Conservation (phyloP, 1,140 invertebrate species). For the Drosophila sulfurigaster region DNA sequence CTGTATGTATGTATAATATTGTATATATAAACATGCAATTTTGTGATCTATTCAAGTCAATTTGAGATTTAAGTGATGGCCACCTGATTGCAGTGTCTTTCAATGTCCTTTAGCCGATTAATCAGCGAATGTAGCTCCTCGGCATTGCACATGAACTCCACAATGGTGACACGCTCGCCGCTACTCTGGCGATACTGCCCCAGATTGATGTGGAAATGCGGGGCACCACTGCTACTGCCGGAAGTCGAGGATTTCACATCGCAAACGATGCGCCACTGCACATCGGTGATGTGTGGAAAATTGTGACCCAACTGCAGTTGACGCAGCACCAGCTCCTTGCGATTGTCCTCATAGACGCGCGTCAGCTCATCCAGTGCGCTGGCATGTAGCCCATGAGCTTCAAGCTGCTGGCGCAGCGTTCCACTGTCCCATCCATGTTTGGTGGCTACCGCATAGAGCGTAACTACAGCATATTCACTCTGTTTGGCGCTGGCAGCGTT, state of each 20-base stretch:
- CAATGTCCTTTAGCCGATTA: conserved; percentile 80
- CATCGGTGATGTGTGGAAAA: conserved; percentile 78
- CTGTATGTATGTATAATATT: conserved; percentile 26
- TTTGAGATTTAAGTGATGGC: conserved; percentile 51
- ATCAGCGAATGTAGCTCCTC: conserved; percentile 82
- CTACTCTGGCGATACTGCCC: conserved; percentile 66
- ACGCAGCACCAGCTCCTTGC: conserved; percentile 67
- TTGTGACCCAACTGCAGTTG: conserved; percentile 73
- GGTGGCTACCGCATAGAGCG: conserved; percentile 70
- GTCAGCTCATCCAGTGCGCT: conserved; percentile 67
- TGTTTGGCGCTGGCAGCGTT: conserved; percentile 77
- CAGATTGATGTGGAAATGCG: conserved; percentile 74
- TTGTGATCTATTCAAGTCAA: background rate
- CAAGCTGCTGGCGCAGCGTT: conserved; percentile 61
- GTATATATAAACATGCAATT: conserved; percentile 33
- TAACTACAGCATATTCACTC: conserved; percentile 81
- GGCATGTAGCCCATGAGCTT: conserved; percentile 44
- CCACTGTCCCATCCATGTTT: conserved; percentile 65
- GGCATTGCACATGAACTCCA: conserved; percentile 80
- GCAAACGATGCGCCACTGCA: conserved; percentile 80
- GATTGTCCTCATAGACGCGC: conserved; percentile 72
- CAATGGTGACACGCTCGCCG: conserved; percentile 68
- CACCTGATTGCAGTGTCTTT: conserved; percentile 75
- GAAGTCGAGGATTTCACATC: conserved; percentile 80
- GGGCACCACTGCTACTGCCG: conserved; percentile 64